Conservation (phyloP, 2,797 vertebrate genomes). For the Malacoraja senta region DNA sequence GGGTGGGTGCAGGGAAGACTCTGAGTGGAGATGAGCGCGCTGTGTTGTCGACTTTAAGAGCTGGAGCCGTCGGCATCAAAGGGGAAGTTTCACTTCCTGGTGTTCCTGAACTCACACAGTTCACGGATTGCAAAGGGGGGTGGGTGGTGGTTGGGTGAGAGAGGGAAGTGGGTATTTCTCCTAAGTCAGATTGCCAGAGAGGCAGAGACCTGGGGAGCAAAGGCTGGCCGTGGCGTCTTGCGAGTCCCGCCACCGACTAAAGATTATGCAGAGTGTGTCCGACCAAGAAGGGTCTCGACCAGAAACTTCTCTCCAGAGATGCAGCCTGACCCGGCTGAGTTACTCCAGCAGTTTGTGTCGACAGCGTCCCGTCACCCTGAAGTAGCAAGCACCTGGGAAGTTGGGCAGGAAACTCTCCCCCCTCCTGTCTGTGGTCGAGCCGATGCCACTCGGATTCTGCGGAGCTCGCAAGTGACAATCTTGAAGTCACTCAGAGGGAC, state of each 20-base stretch:
- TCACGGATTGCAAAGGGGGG: too few species aligned
- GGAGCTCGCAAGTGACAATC: not conserved
- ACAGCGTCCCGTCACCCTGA: too few species aligned
- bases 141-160: not conserved
- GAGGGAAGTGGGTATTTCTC: not conserved
- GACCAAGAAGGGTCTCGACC: too few species aligned
- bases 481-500: not conserved
- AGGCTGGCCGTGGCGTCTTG: not conserved
- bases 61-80: not conserved
- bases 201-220: not conserved
- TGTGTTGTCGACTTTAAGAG: not conserved
- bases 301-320: too few species aligned
- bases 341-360: too few species aligned
- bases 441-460: not conserved
- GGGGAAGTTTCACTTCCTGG: slow-evolving; percentile 28
- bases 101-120: not conserved
- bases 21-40: not conserved
- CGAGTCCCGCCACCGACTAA: not conserved
- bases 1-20: not conserved
- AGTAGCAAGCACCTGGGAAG: not conserved
- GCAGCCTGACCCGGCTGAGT: too few species aligned
- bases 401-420: too few species aligned
- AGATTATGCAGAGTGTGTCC: not conserved
- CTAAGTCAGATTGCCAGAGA: not conserved
- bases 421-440: not conserved